Evolutionary conservation across 2,113 vertebrate species (phyloP).

Genomic region (Alectura lathami): DNA sequence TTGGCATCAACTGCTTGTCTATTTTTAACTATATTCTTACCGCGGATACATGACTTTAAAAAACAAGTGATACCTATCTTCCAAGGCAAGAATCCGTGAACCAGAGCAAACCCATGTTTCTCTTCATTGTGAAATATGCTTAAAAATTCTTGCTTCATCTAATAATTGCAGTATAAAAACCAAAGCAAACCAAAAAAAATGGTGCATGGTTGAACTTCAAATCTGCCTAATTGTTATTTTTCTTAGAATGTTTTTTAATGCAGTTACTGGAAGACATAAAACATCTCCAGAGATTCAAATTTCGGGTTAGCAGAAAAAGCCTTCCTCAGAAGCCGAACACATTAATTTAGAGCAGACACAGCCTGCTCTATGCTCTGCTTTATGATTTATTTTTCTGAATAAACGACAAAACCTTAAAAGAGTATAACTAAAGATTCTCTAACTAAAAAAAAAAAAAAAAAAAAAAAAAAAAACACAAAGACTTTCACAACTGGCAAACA

Average conservation of each 20-base stretch:
- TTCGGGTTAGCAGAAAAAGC: neutral
- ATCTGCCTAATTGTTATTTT: neutral
- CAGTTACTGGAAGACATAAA: neutral
- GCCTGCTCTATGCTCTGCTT: neutral
- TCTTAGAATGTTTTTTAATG: neutral
- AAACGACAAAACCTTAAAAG: neutral
- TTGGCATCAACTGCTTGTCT: neutral
- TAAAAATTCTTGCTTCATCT: neutral
- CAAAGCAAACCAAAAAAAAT: neutral
- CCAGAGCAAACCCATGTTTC: neutral
- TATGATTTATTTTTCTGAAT: neutral
- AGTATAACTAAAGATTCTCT: neutral
- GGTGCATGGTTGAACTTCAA: neutral
- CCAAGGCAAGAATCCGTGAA: neutral
- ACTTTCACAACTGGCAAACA: neutral
- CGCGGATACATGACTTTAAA: rapidly evolving
- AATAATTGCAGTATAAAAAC: neutral
- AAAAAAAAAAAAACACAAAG: neutral
- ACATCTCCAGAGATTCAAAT: neutral
- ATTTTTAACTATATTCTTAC: neutral
- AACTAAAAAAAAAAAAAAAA: neutral
- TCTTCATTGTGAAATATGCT: neutral
- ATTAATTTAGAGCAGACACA: neutral
- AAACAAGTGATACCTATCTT: neutral
- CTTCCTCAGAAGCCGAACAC: neutral